phyloP scores from a whole-genome alignment of 2,888 invertebrate species.

The Thecophora atra region DNA sequence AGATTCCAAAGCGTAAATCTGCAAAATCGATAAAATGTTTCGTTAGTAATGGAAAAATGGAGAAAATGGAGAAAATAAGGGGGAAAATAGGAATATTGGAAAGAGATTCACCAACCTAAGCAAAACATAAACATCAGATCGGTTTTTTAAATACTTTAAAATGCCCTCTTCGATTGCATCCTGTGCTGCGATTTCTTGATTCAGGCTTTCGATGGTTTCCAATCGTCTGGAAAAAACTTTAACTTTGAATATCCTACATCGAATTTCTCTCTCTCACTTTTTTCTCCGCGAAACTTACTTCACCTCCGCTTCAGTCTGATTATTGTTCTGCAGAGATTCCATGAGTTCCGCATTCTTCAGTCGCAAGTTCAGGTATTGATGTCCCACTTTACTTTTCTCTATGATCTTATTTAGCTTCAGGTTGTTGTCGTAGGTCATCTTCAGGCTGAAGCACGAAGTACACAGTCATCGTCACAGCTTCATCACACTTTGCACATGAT shows the following conservation, averaged over 20 bases:
- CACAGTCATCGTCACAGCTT: neutral
- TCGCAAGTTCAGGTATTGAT: slow-evolving; percentile 55
- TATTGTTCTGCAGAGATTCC: slow-evolving; percentile 57
- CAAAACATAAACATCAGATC: slow-evolving; percentile 55
- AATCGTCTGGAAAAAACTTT: slow-evolving; percentile 49
- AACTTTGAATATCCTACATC: neutral
- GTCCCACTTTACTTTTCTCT: slow-evolving; percentile 53
- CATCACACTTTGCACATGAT: neutral
- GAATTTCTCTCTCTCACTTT: neutral
- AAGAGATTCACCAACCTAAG: slow-evolving; percentile 53
- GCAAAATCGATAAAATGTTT: neutral
- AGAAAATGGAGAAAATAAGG: neutral
- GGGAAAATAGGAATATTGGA: too few relatives aligned
- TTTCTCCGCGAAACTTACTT: slow-evolving; percentile 49
- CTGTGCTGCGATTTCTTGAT: slow-evolving; percentile 46
- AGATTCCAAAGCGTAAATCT: slow-evolving; percentile 59
- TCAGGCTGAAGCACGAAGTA: slow-evolving; percentile 52
- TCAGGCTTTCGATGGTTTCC: slow-evolving; percentile 53
- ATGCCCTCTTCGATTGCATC: slow-evolving; percentile 47
- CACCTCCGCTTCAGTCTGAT: slow-evolving; percentile 59
- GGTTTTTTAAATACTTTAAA: slow-evolving; percentile 51
- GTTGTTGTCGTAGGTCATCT: slow-evolving; percentile 59
- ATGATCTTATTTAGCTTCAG: slow-evolving; percentile 56
- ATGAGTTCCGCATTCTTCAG: slow-evolving; percentile 54
- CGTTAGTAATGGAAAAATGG: neutral